Base-by-base conservation (phyloP, 2,888 invertebrate species). In the Phyto melanocephala region DNA sequence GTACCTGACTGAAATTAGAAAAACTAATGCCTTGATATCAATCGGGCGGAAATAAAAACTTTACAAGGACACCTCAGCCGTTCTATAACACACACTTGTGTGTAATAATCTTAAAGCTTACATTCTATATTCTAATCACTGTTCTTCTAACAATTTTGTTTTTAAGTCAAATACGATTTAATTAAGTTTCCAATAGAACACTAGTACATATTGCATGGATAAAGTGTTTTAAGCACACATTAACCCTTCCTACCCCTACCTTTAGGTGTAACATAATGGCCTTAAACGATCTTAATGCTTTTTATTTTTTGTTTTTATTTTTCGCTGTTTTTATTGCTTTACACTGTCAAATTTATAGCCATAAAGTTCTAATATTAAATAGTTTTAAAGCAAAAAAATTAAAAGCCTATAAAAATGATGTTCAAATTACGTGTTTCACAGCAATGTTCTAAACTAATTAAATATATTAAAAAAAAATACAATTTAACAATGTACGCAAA, bases 401-500 rank as follows among this genome's bases (percentile, higher is more conserved):
- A 22, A 24, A 42, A n/a, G n/a, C n/a, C n/a, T 13, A 42, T 28
- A 28, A 28, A 28, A 54, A 3, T 54, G 24, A 54, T 20, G 20
- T 54, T 54, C n/a, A 54, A 54, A n/a, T 28, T 15, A 28, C 28
- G 15, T 54, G 24, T 15, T 28, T 28, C 28, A 28, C 52, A 54
- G n/a, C 8, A 47, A 33, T 47, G 45, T 65, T 35, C 35, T 65
- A 65, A 68, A 52, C 22, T 6, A 52, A 11, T 60, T 60, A 24
- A 42, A n/a, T 4, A 4, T 24, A 35, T 0, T n/a, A 10, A 15
- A 35, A 13, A 35, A 5, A 7, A 37, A 4, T 35, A 33, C 11
- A n/a, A n/a, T n/a, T 20, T 37, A 22, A 35, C 33, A 50, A 50
- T 20, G 50, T 35, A 28, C 28, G 28, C 33, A 52, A 65, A 50